Evolutionary conservation across 2,113 vertebrate genomes (phyloP).

Genomic region (Otus sunia): DNA sequence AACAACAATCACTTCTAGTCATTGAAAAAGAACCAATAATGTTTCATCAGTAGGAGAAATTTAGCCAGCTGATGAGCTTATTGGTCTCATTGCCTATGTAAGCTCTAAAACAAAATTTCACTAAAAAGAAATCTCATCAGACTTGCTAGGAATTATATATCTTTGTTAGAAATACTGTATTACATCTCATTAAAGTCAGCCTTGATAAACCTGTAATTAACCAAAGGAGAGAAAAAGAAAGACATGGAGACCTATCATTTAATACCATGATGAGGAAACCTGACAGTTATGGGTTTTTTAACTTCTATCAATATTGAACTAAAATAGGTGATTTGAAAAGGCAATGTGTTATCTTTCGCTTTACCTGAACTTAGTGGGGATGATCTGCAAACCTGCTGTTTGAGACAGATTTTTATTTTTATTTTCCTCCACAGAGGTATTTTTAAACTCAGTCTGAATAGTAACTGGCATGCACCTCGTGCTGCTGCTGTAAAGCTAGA

Average conservation of each 20-base stretch:
- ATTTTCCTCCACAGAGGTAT: neutral
- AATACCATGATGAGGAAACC: neutral
- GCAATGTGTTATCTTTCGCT: neutral
- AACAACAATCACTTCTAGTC: neutral
- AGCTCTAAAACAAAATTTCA: neutral
- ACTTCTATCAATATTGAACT: neutral
- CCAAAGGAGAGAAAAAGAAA: neutral
- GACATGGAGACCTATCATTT: neutral
- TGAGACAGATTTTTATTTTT: neutral
- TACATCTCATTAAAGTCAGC: neutral
- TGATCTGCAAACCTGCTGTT: neutral
- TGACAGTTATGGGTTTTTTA: neutral
- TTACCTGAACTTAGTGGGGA: neutral
- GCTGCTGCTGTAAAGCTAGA: neutral
- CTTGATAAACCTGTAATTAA: conserved; percentile 13
- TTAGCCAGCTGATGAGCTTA: neutral
- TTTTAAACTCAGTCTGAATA: neutral
- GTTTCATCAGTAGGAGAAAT: conserved; percentile 16
- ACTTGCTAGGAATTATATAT: neutral
- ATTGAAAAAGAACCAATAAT: neutral
- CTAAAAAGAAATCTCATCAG: neutral
- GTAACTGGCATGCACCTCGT: neutral
- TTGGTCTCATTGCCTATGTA: neutral
- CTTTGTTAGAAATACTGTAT: neutral
- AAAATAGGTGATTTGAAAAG: neutral